These are phyloP conservation scores for Redunca redunca DNA, from an alignment of 2,113 vertebrate species.

Conservation along the genomic window DNA sequence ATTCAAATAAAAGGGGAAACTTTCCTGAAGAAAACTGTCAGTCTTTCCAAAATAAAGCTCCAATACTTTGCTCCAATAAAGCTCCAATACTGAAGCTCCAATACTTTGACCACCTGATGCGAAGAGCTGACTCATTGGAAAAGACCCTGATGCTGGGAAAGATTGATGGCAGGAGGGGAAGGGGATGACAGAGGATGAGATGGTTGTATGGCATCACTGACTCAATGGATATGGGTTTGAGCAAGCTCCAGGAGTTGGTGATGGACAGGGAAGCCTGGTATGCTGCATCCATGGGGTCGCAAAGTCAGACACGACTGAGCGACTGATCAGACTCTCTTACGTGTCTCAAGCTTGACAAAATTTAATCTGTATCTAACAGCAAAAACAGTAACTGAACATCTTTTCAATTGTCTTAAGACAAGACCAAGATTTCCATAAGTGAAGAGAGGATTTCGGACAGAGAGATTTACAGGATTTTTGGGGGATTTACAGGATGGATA, in stretches of 20 bases:
- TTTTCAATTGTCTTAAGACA: background rate
- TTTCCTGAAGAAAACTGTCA: background rate
- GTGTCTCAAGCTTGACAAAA: background rate
- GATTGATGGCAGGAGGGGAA: background rate
- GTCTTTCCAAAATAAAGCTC: background rate
- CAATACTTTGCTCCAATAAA: background rate
- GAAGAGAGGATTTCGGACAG: background rate
- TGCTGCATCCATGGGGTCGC: background rate
- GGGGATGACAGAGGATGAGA: background rate
- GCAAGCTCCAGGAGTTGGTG: background rate
- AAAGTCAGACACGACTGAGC: background rate
- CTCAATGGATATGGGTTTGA: background rate
- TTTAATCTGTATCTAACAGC: background rate
- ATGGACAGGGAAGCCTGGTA: background rate
- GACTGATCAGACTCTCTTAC: background rate
- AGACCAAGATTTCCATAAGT: background rate
- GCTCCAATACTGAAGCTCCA: background rate
- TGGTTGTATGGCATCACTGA: background rate
- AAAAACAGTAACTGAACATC: background rate
- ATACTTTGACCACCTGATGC: background rate
- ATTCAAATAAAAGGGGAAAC: background rate
- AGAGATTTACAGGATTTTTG: accelerated
- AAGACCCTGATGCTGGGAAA: background rate
- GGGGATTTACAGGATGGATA: background rate
- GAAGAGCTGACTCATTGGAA: background rate